Evolutionary conservation across 2,113 vertebrate genomes (phyloP).

Genomic region (Aptenodytes patagonicus): DNA sequence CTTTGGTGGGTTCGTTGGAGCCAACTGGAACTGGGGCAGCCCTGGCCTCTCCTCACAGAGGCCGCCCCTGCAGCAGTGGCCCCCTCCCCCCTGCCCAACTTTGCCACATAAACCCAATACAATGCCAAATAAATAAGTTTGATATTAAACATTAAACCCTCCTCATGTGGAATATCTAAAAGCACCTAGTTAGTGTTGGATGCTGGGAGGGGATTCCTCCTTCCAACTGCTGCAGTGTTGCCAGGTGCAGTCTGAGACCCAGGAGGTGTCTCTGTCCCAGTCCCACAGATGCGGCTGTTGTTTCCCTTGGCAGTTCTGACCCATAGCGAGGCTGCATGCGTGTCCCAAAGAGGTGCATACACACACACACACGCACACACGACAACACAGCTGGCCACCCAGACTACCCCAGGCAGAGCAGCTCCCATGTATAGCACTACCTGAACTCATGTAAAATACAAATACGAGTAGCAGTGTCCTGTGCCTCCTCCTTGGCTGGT

Average conservation of each 20-base stretch:
- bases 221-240: background rate
- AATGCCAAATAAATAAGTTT: background rate
- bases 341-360: background rate
- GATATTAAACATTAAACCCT: background rate
- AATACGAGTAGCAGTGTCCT: background rate
- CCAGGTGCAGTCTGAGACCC: background rate
- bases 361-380: fast-evolving
- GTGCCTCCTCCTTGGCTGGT: background rate
- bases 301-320: background rate
- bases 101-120: background rate
- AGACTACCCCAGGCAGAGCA: background rate
- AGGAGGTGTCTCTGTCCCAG: background rate
- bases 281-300: fast-evolving
- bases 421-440: background rate
- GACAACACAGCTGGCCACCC: background rate
- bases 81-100: fast-evolving
- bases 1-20: background rate
- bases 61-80: background rate
- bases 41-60: background rate
- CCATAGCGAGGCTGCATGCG: background rate
- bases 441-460: background rate
- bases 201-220: background rate
- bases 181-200: background rate
- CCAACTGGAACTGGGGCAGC: background rate
- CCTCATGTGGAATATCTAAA: background rate